These are phyloP conservation scores for Drosophila subquinaria DNA, from an alignment of 2,888 invertebrate species.

Conservation along the genomic window DNA sequence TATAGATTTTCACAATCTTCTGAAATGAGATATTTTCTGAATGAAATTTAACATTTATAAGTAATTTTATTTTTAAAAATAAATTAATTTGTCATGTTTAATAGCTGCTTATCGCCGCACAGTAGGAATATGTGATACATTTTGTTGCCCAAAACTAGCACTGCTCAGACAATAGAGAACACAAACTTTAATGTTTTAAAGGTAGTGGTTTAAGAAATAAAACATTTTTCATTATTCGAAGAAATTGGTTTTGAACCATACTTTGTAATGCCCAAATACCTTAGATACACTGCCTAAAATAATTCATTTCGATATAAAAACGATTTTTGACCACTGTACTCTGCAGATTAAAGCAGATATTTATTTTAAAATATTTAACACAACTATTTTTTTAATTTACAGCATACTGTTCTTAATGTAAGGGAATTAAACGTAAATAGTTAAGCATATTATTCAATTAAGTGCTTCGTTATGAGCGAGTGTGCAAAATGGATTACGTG, in stretches of 20 bases:
- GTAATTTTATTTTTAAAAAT: neutral
- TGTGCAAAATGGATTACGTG: neutral
- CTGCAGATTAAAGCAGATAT: conserved; percentile 27
- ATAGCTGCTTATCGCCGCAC: conserved; percentile 54
- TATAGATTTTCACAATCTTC: neutral
- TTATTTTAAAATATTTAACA: conserved; percentile 48
- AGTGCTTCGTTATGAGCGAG: conserved; percentile 3
- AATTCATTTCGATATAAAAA: neutral
- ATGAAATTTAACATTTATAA: neutral
- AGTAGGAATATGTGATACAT: neutral
- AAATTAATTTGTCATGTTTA: conserved; percentile 33
- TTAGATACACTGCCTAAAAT: too few relatives aligned
- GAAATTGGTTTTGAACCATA: too few relatives aligned
- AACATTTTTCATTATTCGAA: neutral
- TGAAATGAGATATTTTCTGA: neutral
- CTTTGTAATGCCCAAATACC: neutral
- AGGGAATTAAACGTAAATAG: conserved; percentile 34
- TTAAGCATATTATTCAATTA: conserved; percentile 48
- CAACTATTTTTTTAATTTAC: conserved; percentile 26
- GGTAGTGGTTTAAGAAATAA: neutral
- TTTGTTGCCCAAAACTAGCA: neutral
- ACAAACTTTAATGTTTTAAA: neutral
- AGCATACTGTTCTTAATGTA: conserved; percentile 9
- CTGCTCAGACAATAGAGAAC: too few relatives aligned
- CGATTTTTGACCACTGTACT: neutral